These are phyloP conservation scores for Callimorpha dominula DNA, from an alignment of 2,888 invertebrate species.

Conservation along the genomic window DNA sequence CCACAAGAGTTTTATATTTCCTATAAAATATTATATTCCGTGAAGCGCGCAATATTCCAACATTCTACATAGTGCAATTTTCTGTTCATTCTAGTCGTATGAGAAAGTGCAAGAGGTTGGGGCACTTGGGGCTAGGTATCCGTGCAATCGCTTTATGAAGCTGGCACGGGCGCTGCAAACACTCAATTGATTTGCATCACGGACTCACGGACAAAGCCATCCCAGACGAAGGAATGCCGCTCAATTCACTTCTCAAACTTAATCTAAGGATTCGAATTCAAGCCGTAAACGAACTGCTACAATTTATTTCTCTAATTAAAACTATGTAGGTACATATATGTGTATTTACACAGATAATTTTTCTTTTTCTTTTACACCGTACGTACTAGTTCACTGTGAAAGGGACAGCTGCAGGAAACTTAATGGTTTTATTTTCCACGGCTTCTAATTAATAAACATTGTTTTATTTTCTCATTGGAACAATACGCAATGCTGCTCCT, in stretches of 20 bases:
- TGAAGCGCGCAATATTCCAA: conserved; percentile 53
- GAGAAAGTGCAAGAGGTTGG: conserved; percentile 58
- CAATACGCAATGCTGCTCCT: neutral
- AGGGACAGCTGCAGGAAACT: neutral
- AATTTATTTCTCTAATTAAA: conserved; percentile 60
- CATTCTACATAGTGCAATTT: conserved; percentile 52
- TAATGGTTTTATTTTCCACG: neutral
- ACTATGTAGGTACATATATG: neutral
- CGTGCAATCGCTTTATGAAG: conserved; percentile 69
- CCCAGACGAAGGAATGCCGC: conserved; percentile 65
- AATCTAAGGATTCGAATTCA: conserved; percentile 71
- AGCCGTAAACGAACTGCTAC: conserved; percentile 57
- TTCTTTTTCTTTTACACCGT: neutral
- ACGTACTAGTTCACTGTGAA: neutral
- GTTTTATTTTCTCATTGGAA: neutral
- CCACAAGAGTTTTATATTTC: conserved; percentile 56
- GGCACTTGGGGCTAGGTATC: conserved; percentile 58
- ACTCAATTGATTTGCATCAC: conserved; percentile 79
- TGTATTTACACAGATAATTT: neutral
- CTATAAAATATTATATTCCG: conserved; percentile 59
- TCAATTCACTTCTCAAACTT: conserved; percentile 71
- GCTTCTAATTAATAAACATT: conserved; percentile 1
- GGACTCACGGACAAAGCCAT: conserved; percentile 69
- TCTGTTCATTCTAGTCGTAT: conserved; percentile 55
- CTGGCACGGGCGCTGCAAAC: conserved; percentile 50